phyloP scores from a whole-genome alignment of 2,888 invertebrate genomes.

The Carabus problematicus region DNA sequence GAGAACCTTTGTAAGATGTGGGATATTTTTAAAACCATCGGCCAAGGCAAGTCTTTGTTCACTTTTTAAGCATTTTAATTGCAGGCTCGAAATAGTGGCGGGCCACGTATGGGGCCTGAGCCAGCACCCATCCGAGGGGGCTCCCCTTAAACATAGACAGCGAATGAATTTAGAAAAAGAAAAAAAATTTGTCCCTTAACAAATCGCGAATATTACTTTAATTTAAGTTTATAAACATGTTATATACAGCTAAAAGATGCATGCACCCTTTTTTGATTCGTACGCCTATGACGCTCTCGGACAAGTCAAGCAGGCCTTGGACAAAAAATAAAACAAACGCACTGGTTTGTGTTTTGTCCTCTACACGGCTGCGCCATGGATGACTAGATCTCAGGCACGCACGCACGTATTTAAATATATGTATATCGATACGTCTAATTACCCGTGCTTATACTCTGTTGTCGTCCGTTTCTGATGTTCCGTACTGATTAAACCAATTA shows the following conservation, averaged over 20 bases:
- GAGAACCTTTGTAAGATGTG: slow-evolving; percentile 28
- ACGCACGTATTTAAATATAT: slow-evolving; percentile 27
- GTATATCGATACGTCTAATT: slow-evolving; percentile 32
- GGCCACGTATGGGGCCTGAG: slow-evolving; percentile 3
- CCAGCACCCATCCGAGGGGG: too few relatives aligned
- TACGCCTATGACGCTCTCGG: neutral
- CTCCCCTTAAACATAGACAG: too few relatives aligned
- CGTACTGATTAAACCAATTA: slow-evolving; percentile 40
- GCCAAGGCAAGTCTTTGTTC: slow-evolving; percentile 38
- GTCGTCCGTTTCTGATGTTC: slow-evolving; percentile 21
- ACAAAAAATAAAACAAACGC: neutral
- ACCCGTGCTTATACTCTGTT: neutral
- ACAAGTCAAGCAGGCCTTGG: slow-evolving; percentile 4
- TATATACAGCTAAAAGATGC: too few relatives aligned
- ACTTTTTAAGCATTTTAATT: slow-evolving; percentile 23
- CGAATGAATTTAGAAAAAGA: too few relatives aligned
- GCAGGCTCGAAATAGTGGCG: slow-evolving; percentile 16
- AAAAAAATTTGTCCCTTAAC: too few relatives aligned
- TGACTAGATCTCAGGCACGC: neutral
- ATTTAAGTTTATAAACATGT: too few relatives aligned
- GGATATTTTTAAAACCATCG: slow-evolving; percentile 40
- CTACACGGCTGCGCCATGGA: neutral
- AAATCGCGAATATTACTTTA: too few relatives aligned
- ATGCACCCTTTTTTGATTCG: too few relatives aligned
- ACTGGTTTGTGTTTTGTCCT: neutral